Percentiles rank a stretch among this genome's conserved stretches.
Conservation (phyloP, 2,888 invertebrate genomes). For the Agrotis exclamationis region DNA sequence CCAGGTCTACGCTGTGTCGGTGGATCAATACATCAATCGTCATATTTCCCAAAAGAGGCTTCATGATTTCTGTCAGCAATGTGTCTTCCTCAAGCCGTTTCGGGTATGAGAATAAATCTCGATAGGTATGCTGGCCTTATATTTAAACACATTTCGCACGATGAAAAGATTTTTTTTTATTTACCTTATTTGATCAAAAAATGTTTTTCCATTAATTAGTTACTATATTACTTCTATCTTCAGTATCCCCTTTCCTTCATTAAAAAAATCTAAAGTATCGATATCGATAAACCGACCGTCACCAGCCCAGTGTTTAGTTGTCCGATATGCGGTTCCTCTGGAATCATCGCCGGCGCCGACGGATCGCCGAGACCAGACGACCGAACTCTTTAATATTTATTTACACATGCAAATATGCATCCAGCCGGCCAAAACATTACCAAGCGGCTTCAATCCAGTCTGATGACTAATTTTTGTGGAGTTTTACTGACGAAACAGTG, state of each 20-base stretch:
- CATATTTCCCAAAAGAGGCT: conserved; percentile 37
- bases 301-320: conserved; percentile 74
- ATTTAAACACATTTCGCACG: neutral
- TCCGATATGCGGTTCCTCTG: conserved; percentile 73
- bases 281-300: conserved; percentile 70
- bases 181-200: neutral
- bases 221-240: neutral
- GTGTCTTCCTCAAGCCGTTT: conserved; percentile 4
- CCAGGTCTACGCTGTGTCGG: conserved; percentile 52
- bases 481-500: conserved; percentile 34
- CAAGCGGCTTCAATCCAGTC: conserved; percentile 36
- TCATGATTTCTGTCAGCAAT: conserved; percentile 2
- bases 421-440: conserved; percentile 57
- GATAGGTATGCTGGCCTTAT: neutral
- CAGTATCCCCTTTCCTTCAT: neutral
- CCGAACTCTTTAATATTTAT: conserved; percentile 81
- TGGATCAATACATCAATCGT: conserved; percentile 46
- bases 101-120: neutral
- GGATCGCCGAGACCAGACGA: conserved; percentile 70
- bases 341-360: conserved; percentile 66
- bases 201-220: neutral
- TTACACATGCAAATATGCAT: conserved; percentile 83
- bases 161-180: no score
- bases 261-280: conserved; percentile 50
- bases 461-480: conserved; percentile 47